These are phyloP conservation scores for Rhabdophis nuchalis DNA, from an alignment of 2,797 vertebrate species.

Conservation along the genomic window DNA sequence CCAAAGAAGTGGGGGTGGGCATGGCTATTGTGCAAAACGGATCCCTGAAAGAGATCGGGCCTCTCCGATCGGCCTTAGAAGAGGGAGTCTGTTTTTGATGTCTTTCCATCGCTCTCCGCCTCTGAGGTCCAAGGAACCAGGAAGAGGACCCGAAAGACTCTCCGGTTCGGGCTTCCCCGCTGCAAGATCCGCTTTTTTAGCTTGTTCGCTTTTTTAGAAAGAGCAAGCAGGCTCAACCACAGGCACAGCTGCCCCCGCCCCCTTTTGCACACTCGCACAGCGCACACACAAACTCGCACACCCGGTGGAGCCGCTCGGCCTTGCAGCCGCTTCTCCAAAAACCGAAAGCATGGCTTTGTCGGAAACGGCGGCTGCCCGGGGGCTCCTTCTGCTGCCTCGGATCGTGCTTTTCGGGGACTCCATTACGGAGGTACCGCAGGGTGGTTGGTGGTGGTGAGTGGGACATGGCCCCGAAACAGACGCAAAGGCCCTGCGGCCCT, in stretches of 20 bases:
- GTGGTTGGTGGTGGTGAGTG: background rate
- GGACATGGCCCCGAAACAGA: background rate
- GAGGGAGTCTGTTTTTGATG: background rate
- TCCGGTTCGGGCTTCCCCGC: background rate
- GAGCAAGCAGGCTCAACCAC: background rate
- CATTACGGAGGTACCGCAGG: slow-evolving; percentile 84
- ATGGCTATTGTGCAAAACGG: background rate
- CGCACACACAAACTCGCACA: background rate
- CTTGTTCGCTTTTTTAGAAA: background rate
- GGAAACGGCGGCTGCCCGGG: fast-evolving
- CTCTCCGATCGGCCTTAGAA: background rate
- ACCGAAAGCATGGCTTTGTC: background rate
- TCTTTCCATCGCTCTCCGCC: background rate
- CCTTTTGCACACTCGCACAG: background rate
- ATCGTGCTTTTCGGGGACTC: slow-evolving; percentile 91
- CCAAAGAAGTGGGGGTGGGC: background rate
- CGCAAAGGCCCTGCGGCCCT: background rate
- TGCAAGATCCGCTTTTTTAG: background rate
- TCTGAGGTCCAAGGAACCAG: background rate
- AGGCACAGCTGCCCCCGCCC: background rate
- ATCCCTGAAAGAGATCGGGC: background rate
- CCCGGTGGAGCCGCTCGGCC: background rate
- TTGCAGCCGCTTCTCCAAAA: background rate
- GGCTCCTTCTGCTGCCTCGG: slow-evolving; percentile 73
- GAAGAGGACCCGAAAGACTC: background rate